Conservation (phyloP, 2,888 invertebrate genomes). For the Epinotia brunnichana region DNA sequence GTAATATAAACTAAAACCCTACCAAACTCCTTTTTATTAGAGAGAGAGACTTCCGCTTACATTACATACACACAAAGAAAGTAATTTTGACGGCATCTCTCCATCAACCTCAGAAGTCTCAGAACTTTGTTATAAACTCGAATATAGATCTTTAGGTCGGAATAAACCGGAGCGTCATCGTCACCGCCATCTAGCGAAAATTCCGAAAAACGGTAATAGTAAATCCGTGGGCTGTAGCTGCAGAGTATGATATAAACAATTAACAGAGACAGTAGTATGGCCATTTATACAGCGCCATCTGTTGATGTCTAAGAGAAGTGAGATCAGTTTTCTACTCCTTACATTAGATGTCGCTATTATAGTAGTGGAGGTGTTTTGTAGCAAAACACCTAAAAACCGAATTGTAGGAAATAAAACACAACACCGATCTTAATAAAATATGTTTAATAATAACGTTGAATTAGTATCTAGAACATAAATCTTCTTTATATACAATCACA, state of each 20-base stretch:
- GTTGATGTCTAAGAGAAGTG: not conserved
- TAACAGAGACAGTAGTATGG: too few species aligned
- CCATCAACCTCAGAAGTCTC: not conserved
- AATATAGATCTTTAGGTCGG: not conserved
- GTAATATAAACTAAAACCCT: too few species aligned
- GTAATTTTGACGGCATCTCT: not conserved
- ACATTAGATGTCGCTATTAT: not conserved
- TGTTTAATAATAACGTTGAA: constrained; percentile 47
- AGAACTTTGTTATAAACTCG: too few species aligned
- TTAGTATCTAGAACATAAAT: constrained; percentile 48
- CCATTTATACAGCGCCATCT: not conserved
- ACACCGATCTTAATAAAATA: constrained; percentile 39
- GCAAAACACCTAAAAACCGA: too few species aligned
- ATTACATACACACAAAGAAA: too few species aligned
- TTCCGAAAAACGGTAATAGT: too few species aligned
- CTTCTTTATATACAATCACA: constrained; percentile 57
- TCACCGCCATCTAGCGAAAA: not conserved
- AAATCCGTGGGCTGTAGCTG: too few species aligned
- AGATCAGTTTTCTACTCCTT: not conserved
- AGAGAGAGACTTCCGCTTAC: too few species aligned
- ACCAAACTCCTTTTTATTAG: too few species aligned
- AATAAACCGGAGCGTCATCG: not conserved
- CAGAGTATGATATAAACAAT: too few species aligned
- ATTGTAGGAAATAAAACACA: constrained; percentile 12
- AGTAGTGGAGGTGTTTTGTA: not conserved